Base-by-base conservation (phyloP, 2,888 invertebrate genomes). In the Drosophila peninsularis region DNA sequence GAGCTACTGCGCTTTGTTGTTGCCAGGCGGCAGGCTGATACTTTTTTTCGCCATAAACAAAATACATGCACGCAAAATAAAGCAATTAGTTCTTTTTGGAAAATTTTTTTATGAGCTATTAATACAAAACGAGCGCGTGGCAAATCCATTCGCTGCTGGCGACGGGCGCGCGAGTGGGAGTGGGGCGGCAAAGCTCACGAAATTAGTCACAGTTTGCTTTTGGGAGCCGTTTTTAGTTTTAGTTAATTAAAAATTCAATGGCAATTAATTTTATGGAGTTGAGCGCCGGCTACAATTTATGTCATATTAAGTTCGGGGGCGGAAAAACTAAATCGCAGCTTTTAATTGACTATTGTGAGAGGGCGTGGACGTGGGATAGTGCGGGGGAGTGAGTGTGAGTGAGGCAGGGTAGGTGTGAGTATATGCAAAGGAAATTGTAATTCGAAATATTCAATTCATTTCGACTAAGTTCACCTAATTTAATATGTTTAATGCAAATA, bases 61-160 rank as follows among this genome's bases (percentile, higher is more conserved):
- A 57, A 62, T 49, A 64, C 44, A 37, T n/a, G n/a, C 37, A 44
- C 45, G 70, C 73, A 76, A 78, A 80, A 80, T 78, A 66, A 62
- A 79, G 72, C 75, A 78, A 84, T 87, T 69, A 70, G 58, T 62
- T 47, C 34, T 63, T 77, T 74, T 75, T 68, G 63, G 67, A 63
- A 76, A 84, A 73, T 71, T 82, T 80, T 78, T 83, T 87, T 87
- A 87, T 71, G 82, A 71, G 79, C 79, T 77, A 81, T 83, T 87
- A 84, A 87, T 84, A 69, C 67, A 65, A 65, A 80, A 78, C 57
- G 66, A 69, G 71, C 87, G 71, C 76, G 81, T 76, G 76, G 83
- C 80, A 58, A 62, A 67, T 58, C 42, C 57, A 66, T 58, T 62
- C 45, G 17, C 7, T 27, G 36, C 7, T 11, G 6, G 36, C 4